phyloP scores from a whole-genome alignment of 2,888 invertebrate species.

The Euplagia quadripunctaria region DNA sequence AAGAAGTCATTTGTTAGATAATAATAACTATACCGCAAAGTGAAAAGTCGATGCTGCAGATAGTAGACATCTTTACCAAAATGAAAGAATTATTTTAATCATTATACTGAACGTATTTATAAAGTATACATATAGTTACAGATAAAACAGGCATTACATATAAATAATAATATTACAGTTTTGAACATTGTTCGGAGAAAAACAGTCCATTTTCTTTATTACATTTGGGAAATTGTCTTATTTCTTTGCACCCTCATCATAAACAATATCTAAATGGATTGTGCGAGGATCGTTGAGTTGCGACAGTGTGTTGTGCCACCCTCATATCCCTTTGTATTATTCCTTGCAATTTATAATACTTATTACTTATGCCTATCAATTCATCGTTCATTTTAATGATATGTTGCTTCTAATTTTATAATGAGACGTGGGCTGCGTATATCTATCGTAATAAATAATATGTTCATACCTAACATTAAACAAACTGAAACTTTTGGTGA shows the following conservation, averaged over 20 bases:
- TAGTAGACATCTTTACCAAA: neutral
- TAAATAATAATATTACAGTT: slow-evolving; percentile 13
- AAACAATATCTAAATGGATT: slow-evolving; percentile 61
- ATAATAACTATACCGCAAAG: slow-evolving; percentile 43
- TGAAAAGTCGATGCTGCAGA: slow-evolving; percentile 36
- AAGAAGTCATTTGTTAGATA: slow-evolving; percentile 56
- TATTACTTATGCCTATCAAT: slow-evolving; percentile 50
- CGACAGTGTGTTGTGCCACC: slow-evolving; percentile 51
- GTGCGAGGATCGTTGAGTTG: slow-evolving; percentile 38
- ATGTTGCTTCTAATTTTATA: slow-evolving; percentile 60
- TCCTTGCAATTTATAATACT: slow-evolving; percentile 61
- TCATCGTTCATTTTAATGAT: slow-evolving; percentile 59
- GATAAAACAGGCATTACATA: slow-evolving; percentile 15
- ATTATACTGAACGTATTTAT: no score
- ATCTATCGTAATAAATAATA: no score
- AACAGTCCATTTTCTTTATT: slow-evolving; percentile 49
- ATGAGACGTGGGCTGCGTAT: neutral
- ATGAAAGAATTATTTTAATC: no score
- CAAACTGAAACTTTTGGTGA: no score
- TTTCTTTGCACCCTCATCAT: slow-evolving; percentile 60
- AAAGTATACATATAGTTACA: neutral
- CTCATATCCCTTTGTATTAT: slow-evolving; percentile 59
- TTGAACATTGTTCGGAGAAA: slow-evolving; percentile 25
- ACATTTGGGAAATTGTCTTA: slow-evolving; percentile 50
- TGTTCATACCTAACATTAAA: no score